These are phyloP conservation scores for Rhagonycha lutea DNA, from an alignment of 2,888 invertebrate species.

Conservation along the genomic window DNA sequence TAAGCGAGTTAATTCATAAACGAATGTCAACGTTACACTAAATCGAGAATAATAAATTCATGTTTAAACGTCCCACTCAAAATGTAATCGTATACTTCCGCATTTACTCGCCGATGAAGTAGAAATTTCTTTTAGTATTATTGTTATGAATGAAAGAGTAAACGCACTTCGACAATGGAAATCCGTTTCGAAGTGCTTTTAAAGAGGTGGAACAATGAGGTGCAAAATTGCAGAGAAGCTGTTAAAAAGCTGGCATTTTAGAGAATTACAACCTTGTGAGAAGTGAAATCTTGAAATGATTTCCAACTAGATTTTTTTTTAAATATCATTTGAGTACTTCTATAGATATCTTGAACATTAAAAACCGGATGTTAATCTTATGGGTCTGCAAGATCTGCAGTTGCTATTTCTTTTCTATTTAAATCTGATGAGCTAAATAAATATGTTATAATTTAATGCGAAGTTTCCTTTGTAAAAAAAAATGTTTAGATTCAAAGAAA, in stretches of 20 bases:
- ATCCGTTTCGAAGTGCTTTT: neutral
- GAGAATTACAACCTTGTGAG: neutral
- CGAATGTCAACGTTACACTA: constrained; percentile 14
- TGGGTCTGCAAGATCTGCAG: too few relatives aligned
- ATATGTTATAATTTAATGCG: too few relatives aligned
- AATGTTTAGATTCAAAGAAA: too few relatives aligned
- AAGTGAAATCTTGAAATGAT: neutral
- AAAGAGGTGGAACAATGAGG: neutral
- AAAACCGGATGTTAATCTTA: too few relatives aligned
- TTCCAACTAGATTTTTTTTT: neutral
- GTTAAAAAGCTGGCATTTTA: neutral
- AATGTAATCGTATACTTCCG: constrained; percentile 23
- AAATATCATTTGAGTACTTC: too few relatives aligned
- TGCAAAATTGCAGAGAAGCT: neutral
- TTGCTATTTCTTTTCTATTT: too few relatives aligned
- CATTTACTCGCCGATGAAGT: constrained; percentile 13
- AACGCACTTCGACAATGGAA: neutral
- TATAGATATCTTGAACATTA: too few relatives aligned
- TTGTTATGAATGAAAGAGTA: neutral
- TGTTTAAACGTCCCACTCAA: constrained; percentile 32
- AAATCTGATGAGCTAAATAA: too few relatives aligned
- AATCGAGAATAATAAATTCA: constrained; percentile 26
- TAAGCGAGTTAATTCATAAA: neutral
- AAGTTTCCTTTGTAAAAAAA: too few relatives aligned
- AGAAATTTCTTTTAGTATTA: constrained; percentile 1